Percentiles rank a stretch among this genome's conserved stretches.
These are phyloP conservation scores for Malurus elegans DNA, from an alignment of 2,113 vertebrate genomes.

Conservation along the genomic window DNA sequence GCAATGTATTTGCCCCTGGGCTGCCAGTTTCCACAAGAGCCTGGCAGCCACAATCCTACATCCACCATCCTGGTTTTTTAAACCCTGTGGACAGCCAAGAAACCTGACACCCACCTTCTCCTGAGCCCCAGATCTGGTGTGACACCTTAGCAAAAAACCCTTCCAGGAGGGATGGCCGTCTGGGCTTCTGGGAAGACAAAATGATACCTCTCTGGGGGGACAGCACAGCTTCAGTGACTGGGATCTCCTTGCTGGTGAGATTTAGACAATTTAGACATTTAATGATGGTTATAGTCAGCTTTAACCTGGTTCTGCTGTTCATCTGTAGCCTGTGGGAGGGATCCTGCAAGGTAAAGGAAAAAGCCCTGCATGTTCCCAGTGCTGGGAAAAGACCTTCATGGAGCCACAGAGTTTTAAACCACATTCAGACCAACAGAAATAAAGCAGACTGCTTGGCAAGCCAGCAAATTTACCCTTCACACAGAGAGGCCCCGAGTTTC, in stretches of 20 bases:
- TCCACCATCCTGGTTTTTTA: neutral
- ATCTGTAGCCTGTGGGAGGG: neutral
- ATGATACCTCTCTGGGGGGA: neutral
- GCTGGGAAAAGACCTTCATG: neutral
- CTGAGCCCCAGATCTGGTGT: neutral
- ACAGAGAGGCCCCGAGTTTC: neutral
- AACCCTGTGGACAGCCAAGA: neutral
- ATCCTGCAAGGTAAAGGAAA: neutral
- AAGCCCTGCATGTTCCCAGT: neutral
- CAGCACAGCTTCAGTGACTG: neutral
- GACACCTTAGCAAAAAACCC: neutral
- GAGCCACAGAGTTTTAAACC: neutral
- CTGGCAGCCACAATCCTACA: neutral
- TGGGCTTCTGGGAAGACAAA: neutral
- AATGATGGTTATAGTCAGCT: neutral
- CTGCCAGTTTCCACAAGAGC: neutral
- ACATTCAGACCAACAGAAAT: neutral
- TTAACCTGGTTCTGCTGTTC: neutral
- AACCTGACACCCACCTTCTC: neutral
- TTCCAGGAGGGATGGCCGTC: neutral
- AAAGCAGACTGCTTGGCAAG: neutral
- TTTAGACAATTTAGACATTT: neutral
- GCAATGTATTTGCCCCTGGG: fast-evolving
- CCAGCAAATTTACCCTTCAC: neutral
- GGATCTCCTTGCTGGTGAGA: neutral